Base-by-base conservation (phyloP, 2,888 invertebrate genomes). In the Drosophila leonis region DNA sequence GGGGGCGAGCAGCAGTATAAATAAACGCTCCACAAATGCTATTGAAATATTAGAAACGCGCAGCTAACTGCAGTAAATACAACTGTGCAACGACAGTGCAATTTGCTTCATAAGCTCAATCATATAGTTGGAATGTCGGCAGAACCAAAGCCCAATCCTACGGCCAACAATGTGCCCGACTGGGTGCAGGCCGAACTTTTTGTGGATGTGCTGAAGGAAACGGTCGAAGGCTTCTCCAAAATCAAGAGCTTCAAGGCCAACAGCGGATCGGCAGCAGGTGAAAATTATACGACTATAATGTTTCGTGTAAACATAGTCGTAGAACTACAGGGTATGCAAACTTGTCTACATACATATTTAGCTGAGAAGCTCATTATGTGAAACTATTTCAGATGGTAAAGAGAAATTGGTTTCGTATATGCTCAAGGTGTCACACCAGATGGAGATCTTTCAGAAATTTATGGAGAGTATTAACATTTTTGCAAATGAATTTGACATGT, bases 231-330 rank as follows among this genome's bases (percentile, higher is more conserved):
- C 5, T 83, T 69, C 39, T 37, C 56, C 8, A 77, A 71, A 31
- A 68, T 82, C 0, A 69, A 67, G 27, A 76, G 42, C n/a, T 80
- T 85, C 1, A 78, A 61, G 24, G 31, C 71, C 29, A 37, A 29
- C 6, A 60, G 72, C 3, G 91, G 90, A 12, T 60, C 82, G 8
- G 80, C 73, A 7, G 80, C 84, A 0, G 92, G 91, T 2, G 92
- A 92, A 65, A 92, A 92, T 62, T 92, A 90, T 72, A 82, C 88
- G 31, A 91, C 92, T 0, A 57, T 88, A 4, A 90, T 92, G 88
- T 51, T 90, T 29, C 82, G 92, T 7, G 27, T 89, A 0, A 59
- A 72, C 10, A 78, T 92, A 4, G 85, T 83, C 9, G 60, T 90
- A 6, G 84, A 90, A 44, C 54, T 91, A 9, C 56, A 81, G 27